Percentiles rank a stretch among this genome's conserved stretches.
Evolutionary conservation across 2,797 vertebrate species (phyloP).

Genomic region (Argentina silus): DNA sequence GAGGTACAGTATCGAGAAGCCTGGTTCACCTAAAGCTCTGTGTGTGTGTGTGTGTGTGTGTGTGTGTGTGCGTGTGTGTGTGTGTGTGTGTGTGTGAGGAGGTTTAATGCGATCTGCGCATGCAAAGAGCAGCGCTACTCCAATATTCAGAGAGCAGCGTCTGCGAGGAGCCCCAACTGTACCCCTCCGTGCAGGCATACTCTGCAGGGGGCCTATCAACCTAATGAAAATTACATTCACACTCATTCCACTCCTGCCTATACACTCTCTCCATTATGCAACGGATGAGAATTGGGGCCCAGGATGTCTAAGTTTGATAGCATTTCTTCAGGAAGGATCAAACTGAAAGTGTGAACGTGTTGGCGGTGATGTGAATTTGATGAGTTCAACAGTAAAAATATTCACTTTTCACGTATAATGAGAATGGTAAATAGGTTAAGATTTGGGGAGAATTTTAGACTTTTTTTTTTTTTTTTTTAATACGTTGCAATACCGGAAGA

Average conservation of each 20-base stretch:
- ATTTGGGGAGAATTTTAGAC: constrained; percentile 53
- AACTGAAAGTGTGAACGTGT: constrained; percentile 62
- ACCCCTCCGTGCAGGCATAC: constrained; percentile 43
- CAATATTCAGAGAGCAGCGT: constrained; percentile 58
- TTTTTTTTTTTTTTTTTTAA: constrained; percentile 29
- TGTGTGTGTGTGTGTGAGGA: constrained; percentile 25
- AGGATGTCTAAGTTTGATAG: constrained; percentile 71
- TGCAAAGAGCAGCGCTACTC: constrained; percentile 49
- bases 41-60: background rate
- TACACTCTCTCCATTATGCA: constrained; percentile 78
- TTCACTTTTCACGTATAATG: constrained; percentile 73
- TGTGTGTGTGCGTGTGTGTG: background rate
- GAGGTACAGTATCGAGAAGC: constrained; percentile 43
- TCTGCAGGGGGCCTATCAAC: constrained; percentile 63
- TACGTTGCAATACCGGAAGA: constrained; percentile 65
- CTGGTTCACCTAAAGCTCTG: constrained; percentile 65
- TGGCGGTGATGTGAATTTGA: constrained; percentile 76
- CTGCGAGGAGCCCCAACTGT: constrained; percentile 56
- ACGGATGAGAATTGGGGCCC: constrained; percentile 74
- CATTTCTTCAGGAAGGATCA: constrained; percentile 73
- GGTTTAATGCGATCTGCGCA: constrained; percentile 39
- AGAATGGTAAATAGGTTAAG: constrained; percentile 66
- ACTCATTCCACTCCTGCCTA: constrained; percentile 64
- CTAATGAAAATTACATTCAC: constrained; percentile 78
- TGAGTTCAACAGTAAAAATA: constrained; percentile 78